Percentiles rank a stretch among this genome's conserved stretches.
Evolutionary conservation across 2,113 vertebrate genomes (phyloP).

Genomic region (Aix galericulata): DNA sequence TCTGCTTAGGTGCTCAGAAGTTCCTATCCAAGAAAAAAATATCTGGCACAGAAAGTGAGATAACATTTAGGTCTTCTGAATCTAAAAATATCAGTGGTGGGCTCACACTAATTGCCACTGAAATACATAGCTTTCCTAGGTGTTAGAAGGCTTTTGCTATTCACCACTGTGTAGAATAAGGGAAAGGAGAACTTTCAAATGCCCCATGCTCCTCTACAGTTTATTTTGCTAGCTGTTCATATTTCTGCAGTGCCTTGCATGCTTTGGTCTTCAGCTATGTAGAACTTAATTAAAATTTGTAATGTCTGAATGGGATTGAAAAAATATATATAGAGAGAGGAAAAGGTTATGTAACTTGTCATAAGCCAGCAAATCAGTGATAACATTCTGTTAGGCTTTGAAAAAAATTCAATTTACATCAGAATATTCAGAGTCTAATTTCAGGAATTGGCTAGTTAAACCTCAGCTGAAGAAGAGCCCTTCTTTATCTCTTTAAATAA

Average conservation of each 20-base stretch:
- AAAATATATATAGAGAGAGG: background rate
- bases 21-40: background rate
- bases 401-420: background rate
- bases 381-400: background rate
- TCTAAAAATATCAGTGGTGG: background rate
- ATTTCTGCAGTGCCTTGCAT: background rate
- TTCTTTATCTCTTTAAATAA: background rate
- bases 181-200: background rate
- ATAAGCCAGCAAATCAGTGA: background rate
- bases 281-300: background rate
- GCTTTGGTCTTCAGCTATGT: background rate
- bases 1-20: background rate
- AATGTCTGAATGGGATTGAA: background rate
- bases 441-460: background rate
- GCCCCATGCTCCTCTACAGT: background rate
- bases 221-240: background rate
- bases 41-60: background rate
- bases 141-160: background rate
- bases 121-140: background rate
- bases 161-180: background rate
- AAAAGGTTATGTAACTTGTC: background rate
- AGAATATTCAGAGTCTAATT: background rate
- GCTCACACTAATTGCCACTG: background rate
- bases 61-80: background rate
- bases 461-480: background rate